Evolutionary conservation across 2,113 vertebrate genomes (phyloP), one percentile per base, ranked within the genome.

Genomic region (Tympanuchus pallidicinctus): DNA sequence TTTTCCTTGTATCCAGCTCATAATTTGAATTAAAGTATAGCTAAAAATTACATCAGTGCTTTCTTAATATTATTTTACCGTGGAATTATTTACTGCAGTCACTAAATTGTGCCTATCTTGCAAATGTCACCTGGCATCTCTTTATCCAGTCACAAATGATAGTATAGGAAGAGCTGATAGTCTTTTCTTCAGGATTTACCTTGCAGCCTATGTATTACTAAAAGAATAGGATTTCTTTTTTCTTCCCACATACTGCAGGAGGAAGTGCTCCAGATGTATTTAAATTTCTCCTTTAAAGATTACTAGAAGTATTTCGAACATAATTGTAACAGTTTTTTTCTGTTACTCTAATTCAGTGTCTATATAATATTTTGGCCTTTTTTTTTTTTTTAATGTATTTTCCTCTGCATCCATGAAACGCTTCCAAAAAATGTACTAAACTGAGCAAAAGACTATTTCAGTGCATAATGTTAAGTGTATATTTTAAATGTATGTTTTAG

Each of bases 21-120:
- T 89, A 74, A 95, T 92, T 94, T 93, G 50, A 78, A 89, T 88
- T 82, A 85, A 92, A 96, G 77, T 81, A 60, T 30, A 3, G 17
- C 52, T 69, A 84, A 94, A 94, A 92, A 86, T 84, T 84, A 67
- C 34, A 50, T 21, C 1, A 71, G 0, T 72, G 86, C 82, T 77
- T 64, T 24, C 56, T 70, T 81, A 88, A 63, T 88, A 78, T 47
- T 90, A 77, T 22, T 84, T 72, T 16, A 4, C 10, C 1, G 0
- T 72, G 65, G 14, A 86, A 88, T 17, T 52, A 63, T 90, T 93
- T 89, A 61, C 73, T 81, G 38, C 67, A 47, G 81, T 93, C 15
- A 67, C 10, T 47, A 8, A 91, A 77, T 13, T 67, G 48, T 52
- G 63, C 16, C 69, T 82, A 48, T 69, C 61, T 88, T 61, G 13